A percentile compares a stretch with the other conserved stretches of the same genome.
These are phyloP conservation scores for Drosophila kohkoa DNA, from an alignment of 1,140 invertebrate species.

Conservation along the genomic window DNA sequence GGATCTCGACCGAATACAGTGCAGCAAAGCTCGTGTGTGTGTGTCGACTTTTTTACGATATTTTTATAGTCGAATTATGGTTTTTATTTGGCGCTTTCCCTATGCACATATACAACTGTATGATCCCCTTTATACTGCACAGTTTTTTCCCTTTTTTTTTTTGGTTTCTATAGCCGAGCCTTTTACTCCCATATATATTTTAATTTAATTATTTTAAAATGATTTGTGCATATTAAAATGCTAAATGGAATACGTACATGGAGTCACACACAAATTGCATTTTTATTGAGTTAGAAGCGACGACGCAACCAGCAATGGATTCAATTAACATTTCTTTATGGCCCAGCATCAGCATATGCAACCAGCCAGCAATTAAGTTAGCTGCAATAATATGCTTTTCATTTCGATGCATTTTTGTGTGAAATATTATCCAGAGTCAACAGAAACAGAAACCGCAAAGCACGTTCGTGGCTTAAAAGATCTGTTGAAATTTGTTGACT, in stretches of 20 bases:
- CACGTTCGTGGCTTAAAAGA: constrained; percentile 21
- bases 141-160: constrained; percentile 14
- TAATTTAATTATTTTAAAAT: constrained; percentile 82
- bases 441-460: constrained; percentile 25
- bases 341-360: constrained; percentile 23
- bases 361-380: constrained; percentile 20
- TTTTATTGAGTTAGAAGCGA: constrained; percentile 69
- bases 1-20: constrained; percentile 1
- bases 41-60: constrained; percentile 73
- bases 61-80: constrained; percentile 83
- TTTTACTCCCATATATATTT: constrained; percentile 26
- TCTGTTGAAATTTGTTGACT: constrained; percentile 40
- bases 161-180: constrained; percentile 29
- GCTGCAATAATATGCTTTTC: constrained; percentile 34
- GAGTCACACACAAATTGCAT: constrained; percentile 57
- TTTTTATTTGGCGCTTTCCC: constrained; percentile 76
- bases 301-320: constrained; percentile 45
- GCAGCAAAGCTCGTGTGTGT: constrained; percentile 33
- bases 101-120: constrained; percentile 28
- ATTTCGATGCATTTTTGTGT: constrained; percentile 21
- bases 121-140: constrained; percentile 65
- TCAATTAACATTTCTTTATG: constrained; percentile 72
- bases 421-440: background rate
- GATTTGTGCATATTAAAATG: constrained; percentile 66
- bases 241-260: constrained; percentile 51